phyloP scores from a whole-genome alignment of 2,113 vertebrate species.

The Engraulis encrasicolus region DNA sequence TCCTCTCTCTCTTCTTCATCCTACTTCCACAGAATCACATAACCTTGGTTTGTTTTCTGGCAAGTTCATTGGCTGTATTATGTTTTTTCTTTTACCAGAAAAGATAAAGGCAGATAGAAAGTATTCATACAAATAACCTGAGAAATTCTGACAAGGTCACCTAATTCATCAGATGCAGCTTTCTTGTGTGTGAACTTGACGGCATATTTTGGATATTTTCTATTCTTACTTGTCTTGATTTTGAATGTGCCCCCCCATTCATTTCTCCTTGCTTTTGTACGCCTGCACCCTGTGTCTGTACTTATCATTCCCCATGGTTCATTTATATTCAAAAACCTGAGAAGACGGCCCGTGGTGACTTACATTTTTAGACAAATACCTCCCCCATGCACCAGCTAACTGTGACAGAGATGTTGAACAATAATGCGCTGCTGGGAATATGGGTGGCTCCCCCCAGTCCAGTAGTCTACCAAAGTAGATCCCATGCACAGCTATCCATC shows the following conservation, averaged over 20 bases:
- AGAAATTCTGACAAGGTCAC: conserved; percentile 1
- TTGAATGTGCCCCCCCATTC: background rate
- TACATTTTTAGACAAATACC: background rate
- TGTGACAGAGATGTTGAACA: background rate
- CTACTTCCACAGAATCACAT: background rate
- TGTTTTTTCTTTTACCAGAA: background rate
- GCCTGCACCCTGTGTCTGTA: background rate
- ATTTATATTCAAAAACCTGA: background rate
- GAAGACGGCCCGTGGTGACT: background rate
- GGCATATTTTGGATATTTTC: background rate
- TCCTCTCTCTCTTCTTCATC: too few species aligned
- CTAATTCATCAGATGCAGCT: background rate
- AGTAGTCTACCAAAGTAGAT: background rate
- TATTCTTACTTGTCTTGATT: background rate
- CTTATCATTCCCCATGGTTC: background rate
- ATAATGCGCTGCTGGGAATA: background rate
- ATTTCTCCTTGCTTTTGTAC: background rate
- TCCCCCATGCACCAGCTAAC: background rate
- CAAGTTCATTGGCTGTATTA: too few species aligned
- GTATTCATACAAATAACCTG: background rate
- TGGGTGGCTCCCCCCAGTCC: background rate
- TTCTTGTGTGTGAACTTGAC: background rate
- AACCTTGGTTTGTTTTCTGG: background rate
- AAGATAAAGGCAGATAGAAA: background rate
- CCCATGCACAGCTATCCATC: background rate